A percentile compares a stretch with the other conserved stretches of the same genome.
phyloP scores from a whole-genome alignment of 2,888 invertebrate species.

The Zygaena filipendulae region DNA sequence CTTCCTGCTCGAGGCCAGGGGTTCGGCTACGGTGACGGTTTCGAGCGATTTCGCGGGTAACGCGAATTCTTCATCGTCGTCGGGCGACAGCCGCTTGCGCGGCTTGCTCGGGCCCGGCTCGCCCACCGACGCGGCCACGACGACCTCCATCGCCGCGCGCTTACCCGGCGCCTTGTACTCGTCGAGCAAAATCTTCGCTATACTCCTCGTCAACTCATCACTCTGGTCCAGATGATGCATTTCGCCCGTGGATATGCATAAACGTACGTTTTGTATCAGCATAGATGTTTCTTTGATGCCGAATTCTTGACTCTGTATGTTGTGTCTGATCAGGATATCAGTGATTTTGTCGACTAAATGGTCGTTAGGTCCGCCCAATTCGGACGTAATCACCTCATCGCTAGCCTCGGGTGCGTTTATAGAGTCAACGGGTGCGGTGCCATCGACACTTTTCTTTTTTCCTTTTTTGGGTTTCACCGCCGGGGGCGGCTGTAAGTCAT shows the following conservation, averaged over 20 bases:
- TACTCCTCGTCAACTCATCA: constrained; percentile 30
- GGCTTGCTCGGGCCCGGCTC: not conserved
- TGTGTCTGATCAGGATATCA: constrained; percentile 27
- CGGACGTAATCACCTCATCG: too few species aligned
- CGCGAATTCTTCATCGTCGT: constrained; percentile 11
- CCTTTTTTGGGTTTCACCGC: too few species aligned
- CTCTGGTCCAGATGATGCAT: constrained; percentile 15
- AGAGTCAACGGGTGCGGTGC: too few species aligned
- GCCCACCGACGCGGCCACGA: not conserved
- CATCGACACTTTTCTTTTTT: too few species aligned
- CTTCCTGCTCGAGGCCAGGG: constrained; percentile 4
- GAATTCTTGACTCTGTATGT: constrained; percentile 23
- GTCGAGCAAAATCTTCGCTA: constrained; percentile 32
- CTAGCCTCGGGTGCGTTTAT: too few species aligned
- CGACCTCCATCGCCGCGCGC: not conserved
- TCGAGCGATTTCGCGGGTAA: constrained; percentile 6
- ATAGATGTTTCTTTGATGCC: constrained; percentile 17
- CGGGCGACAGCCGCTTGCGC: constrained; percentile 3
- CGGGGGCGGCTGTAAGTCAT: too few species aligned
- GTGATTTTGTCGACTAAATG: constrained; percentile 31
- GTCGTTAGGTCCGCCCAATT: constrained; percentile 21
- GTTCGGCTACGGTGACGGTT: constrained; percentile 1
- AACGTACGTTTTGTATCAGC: constrained; percentile 23
- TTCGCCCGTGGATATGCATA: constrained; percentile 23
- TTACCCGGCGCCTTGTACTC: constrained; percentile 8